These are phyloP conservation scores for Agrypnus murinus DNA, from an alignment of 2,888 invertebrate species.

Conservation along the genomic window DNA sequence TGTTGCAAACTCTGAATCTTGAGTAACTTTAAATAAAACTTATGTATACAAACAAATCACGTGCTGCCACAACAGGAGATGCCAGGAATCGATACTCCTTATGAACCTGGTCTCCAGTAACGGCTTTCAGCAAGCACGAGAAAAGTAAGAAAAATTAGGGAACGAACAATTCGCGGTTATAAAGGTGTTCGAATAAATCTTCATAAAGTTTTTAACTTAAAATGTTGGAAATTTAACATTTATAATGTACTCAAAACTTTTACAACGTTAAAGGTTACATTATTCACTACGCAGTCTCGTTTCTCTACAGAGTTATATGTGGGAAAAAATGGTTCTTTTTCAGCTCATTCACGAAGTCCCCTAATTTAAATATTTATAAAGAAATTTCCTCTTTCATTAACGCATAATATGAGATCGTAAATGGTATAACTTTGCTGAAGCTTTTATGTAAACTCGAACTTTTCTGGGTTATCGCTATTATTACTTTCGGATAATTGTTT, in stretches of 20 bases:
- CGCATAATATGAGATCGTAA: slow-evolving; percentile 45
- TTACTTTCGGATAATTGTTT: slow-evolving; percentile 12
- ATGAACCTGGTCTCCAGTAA: slow-evolving; percentile 15
- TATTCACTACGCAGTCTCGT: slow-evolving; percentile 28
- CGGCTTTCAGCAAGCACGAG: slow-evolving; percentile 12
- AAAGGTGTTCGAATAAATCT: slow-evolving; percentile 23
- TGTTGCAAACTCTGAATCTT: slow-evolving; percentile 15
- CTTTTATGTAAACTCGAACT: slow-evolving; percentile 20
- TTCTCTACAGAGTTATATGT: slow-evolving; percentile 25
- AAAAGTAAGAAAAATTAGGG: slow-evolving; percentile 12
- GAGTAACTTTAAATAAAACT: slow-evolving; percentile 12
- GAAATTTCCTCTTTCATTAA: slow-evolving; percentile 54
- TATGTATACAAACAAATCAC: slow-evolving; percentile 11
- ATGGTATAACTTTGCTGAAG: slow-evolving; percentile 25
- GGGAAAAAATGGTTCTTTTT: slow-evolving; percentile 44
- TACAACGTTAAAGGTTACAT: slow-evolving; percentile 28
- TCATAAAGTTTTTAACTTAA: slow-evolving; percentile 23
- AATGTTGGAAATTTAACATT: slow-evolving; percentile 27
- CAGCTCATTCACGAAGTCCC: slow-evolving; percentile 46
- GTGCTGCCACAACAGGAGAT: not conserved
- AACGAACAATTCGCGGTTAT: slow-evolving; percentile 22
- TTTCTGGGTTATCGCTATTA: slow-evolving; percentile 17
- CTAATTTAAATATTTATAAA: slow-evolving; percentile 56
- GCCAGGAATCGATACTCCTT: slow-evolving; percentile 8
- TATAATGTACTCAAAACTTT: slow-evolving; percentile 29